Evolutionary conservation across 2,888 invertebrate genomes (phyloP), one percentile per base, ranked within the genome.

Genomic region (Lasioglossum figueresi): DNA sequence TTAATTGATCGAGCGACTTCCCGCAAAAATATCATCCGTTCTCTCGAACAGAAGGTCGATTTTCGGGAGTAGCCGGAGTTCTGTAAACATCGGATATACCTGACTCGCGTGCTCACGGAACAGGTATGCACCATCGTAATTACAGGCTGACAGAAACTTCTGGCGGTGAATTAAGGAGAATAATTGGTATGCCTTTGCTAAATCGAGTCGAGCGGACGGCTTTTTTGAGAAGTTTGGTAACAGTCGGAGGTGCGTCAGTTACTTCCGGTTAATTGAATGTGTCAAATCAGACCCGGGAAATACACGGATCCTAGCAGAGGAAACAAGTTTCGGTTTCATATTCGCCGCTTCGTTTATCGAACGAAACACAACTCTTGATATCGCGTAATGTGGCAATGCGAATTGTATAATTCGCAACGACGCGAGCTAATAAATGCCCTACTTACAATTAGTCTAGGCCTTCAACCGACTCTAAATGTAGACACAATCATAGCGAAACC

Each of bases 71-170:
- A 68, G 87, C 56, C 68, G 78, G 80, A 77, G 81, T 82, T 66
- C 45, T 48, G 79, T 73, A 48, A 84, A 84, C 84, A 85, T 72
- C 73, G 56, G 56, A 72, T 79, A 66, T 76, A 71, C 19, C 80
- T 66, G 76, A 79, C 86, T 81, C 88, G 76, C 84, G 86, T 84
- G 89, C 78, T 76, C 68, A 34, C 63, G 68, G 80, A 79, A 80
- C 84, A 82, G 80, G 73, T 77, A 83, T 72, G 83, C 63, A 45
- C 79, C 70, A 70, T 76, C 76, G 87, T 89, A 89, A 89, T 89
- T 89, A 82, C 89, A 78, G 83, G 83, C 90, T 90, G 88, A 83
- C 85, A 82, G 79, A 76, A 74, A 74, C 83, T 86, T 82, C 84
- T 83, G 83, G 74, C 81, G 75, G 76, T 82, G 74, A 83, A 85